phyloP scores from a whole-genome alignment of 2,888 invertebrate species.

The Miltochrista miniata region DNA sequence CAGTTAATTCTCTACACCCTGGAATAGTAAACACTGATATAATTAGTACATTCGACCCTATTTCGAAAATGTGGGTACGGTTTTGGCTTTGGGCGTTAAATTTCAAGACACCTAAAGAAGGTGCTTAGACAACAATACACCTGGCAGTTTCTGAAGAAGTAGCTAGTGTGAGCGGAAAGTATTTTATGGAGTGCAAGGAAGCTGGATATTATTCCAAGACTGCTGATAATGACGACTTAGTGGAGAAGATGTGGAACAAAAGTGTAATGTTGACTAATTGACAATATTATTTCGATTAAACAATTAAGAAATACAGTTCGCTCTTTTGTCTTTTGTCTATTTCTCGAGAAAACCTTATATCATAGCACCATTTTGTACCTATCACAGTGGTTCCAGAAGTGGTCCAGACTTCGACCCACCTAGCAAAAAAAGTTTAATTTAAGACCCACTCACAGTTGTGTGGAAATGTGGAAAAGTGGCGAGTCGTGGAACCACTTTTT shows the following conservation, averaged over 20 bases:
- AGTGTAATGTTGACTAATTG: conserved; percentile 42
- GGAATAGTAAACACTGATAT: conserved; percentile 92
- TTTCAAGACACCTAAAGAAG: conserved; percentile 88
- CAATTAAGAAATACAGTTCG: too few species aligned
- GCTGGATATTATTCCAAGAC: conserved; percentile 69
- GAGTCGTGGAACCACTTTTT: too few species aligned
- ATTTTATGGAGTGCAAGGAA: conserved; percentile 90
- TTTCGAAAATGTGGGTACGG: conserved; percentile 71
- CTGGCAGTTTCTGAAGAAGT: conserved; percentile 89
- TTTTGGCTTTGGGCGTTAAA: conserved; percentile 80
- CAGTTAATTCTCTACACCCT: conserved; percentile 92
- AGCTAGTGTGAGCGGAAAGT: conserved; percentile 86
- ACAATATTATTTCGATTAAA: not conserved
- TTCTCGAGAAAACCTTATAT: too few species aligned
- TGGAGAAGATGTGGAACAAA: conserved; percentile 90
- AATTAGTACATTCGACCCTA: conserved; percentile 84
- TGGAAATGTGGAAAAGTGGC: too few species aligned
- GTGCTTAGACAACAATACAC: conserved; percentile 90
- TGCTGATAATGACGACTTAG: conserved; percentile 85
- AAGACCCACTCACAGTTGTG: too few species aligned
- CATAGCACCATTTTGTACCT: too few species aligned
- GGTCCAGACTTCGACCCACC: too few species aligned
- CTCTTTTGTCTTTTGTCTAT: too few species aligned
- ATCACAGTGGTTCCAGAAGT: too few species aligned
- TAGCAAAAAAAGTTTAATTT: too few species aligned